Conservation (phyloP, 2,797 vertebrate species). For the Sarcophilus harrisii region DNA sequence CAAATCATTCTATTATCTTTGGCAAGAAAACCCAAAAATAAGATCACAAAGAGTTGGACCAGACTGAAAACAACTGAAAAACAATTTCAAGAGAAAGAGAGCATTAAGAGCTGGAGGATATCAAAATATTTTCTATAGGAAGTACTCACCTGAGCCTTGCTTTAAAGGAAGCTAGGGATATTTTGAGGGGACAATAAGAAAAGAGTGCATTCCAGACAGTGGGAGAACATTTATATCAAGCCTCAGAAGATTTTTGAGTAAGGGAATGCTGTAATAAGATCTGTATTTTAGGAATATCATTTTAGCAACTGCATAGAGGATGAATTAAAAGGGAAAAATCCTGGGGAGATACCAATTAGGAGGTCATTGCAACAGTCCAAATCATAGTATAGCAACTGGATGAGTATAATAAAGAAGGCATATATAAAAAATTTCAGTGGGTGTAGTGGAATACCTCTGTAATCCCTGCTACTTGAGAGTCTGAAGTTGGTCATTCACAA, state of each 20-base stretch:
- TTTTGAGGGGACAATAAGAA: not conserved
- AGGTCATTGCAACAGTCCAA: not conserved
- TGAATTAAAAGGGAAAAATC: not conserved
- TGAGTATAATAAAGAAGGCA: not conserved
- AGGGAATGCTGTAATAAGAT: not conserved
- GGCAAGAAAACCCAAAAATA: not conserved
- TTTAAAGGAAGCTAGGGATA: not conserved
- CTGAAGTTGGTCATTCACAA: not conserved
- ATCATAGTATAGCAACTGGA: not conserved
- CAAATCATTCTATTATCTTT: no score
- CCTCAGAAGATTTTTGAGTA: not conserved
- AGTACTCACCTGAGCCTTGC: not conserved
- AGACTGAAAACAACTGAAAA: not conserved
- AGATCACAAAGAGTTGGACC: not conserved
- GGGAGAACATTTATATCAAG: not conserved
- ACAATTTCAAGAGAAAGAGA: not conserved
- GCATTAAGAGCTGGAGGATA: not conserved
- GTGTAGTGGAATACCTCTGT: not conserved
- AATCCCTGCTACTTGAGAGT: not conserved
- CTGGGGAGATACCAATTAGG: not conserved
- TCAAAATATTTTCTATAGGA: not conserved
- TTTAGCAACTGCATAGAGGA: not conserved
- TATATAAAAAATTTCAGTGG: not conserved
- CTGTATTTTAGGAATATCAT: no score
- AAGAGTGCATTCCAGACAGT: not conserved